These are phyloP conservation scores for Oostethus manadensis DNA, from an alignment of 2,113 vertebrate species.

Conservation along the genomic window DNA sequence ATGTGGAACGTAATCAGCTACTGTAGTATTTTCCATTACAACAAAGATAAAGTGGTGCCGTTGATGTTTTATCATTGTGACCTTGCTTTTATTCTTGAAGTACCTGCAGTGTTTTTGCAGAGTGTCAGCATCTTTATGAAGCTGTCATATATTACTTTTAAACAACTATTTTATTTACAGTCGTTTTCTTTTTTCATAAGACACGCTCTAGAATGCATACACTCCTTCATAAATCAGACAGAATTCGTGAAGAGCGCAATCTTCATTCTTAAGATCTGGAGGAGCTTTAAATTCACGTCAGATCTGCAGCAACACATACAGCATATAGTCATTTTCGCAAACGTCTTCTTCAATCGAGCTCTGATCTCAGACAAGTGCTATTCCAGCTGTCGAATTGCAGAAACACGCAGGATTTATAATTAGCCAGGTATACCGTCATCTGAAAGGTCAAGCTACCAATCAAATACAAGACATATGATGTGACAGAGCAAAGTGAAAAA, in stretches of 20 bases:
- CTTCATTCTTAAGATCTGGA: conserved; percentile 15
- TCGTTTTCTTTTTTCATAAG: conserved; percentile 1
- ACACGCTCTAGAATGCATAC: not conserved
- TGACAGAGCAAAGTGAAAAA: conserved; percentile 10
- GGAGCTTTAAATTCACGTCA: conserved; percentile 37
- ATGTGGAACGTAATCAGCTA: not conserved
- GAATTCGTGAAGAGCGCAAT: conserved; percentile 19
- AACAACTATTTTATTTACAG: not conserved
- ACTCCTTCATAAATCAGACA: conserved; percentile 9
- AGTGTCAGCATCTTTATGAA: conserved; percentile 15
- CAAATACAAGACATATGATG: conserved; percentile 13
- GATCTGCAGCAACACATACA: conserved; percentile 23
- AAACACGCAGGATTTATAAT: conserved; percentile 58
- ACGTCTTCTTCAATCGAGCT: conserved; percentile 54
- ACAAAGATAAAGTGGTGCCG: not conserved
- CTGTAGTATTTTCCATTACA: not conserved
- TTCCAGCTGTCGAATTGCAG: conserved; percentile 49
- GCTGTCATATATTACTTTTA: not conserved
- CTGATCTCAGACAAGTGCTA: conserved; percentile 42
- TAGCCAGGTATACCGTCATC: conserved; percentile 45
- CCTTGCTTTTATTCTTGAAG: conserved; percentile 20
- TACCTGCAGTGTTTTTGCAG: conserved; percentile 1
- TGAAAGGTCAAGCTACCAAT: conserved; percentile 32
- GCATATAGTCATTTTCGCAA: conserved; percentile 4
- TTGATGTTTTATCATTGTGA: not conserved